Base-by-base conservation (phyloP, 2,797 vertebrate genomes). In the Nannoperca australis region DNA sequence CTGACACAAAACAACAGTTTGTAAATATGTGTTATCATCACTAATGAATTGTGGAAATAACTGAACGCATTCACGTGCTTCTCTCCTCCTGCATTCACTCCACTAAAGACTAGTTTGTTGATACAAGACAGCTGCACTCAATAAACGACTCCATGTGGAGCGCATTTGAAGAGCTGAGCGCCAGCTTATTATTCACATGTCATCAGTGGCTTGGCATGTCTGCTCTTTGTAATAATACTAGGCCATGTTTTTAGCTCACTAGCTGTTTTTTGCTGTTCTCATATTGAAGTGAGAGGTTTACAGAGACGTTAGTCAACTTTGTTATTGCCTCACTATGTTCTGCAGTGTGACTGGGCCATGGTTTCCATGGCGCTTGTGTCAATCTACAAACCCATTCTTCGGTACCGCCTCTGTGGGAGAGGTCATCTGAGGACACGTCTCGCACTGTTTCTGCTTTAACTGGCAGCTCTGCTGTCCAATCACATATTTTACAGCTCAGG, bases 141-240 rank as follows among this genome's bases (percentile, higher is more conserved):
- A 90, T 93, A 92, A 93, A 87, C 44, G 85, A 53, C 88, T 91
- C 82, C 90, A 90, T 91, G 91, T 91, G 90, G 87, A 70, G 81
- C 76, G 22, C 75, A 86, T 88, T 88, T 84, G 70, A 89, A 73
- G 73, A 78, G 64, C 78, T 76, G 76, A 74, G 70, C 68, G 77
- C 85, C 73, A 84, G 88, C 85, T 85, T 88, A 88, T 93, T 92
- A 91, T 91, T 92, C 87, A 87, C 85, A 92, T 93, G 90, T 92
- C 93, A 93, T 92, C 90, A 88, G 88, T 87, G 93, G 82, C 86
- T 91, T 89, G 91, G 90, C 89, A 89, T 89, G 82, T 86, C 83
- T 76, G 87, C 69, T 65, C 79, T 67, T 73, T 60, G 56, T 78
- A 88, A 85, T 88, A 83, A 87, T 84, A 80, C 80, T 53, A 78